phyloP scores from a whole-genome alignment of 1,140 invertebrate genomes.

The Pteromalus puparum region DNA sequence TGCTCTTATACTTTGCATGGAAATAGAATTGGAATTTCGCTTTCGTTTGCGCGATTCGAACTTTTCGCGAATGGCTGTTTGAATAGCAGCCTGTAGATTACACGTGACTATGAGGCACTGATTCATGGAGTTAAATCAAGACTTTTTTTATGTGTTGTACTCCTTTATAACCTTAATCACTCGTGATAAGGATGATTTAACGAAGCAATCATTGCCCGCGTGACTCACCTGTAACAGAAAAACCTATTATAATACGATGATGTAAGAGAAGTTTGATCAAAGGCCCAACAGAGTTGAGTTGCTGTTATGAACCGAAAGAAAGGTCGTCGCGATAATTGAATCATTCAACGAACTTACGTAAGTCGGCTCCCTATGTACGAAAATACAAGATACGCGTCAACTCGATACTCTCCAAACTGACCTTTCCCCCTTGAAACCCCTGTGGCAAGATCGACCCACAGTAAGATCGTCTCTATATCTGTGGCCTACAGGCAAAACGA shows the following conservation, averaged over 20 bases:
- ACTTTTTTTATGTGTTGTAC: not conserved
- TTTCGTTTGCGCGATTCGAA: not conserved
- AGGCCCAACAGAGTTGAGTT: too few relatives aligned
- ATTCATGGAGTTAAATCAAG: not conserved
- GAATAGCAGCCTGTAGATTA: not conserved
- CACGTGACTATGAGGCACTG: not conserved
- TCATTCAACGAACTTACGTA: too few relatives aligned
- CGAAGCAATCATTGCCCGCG: not conserved
- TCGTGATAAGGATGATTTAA: not conserved
- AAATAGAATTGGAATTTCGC: not conserved
- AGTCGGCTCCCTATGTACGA: too few relatives aligned
- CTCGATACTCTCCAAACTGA: too few relatives aligned
- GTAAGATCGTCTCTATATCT: too few relatives aligned
- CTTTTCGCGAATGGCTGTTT: not conserved
- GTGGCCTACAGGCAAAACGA: too few relatives aligned
- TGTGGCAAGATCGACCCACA: too few relatives aligned
- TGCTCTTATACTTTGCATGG: not conserved
- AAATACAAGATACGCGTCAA: too few relatives aligned
- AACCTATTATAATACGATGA: not conserved
- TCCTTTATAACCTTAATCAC: not conserved
- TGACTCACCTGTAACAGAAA: slow-evolving; percentile 5
- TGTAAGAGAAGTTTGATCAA: too few relatives aligned
- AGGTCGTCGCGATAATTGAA: too few relatives aligned
- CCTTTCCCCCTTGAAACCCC: too few relatives aligned
- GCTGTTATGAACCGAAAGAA: too few relatives aligned